Evolutionary conservation across 2,888 invertebrate species (phyloP), one percentile per base, ranked within the genome.

Genomic region (Tinea trinotella): DNA sequence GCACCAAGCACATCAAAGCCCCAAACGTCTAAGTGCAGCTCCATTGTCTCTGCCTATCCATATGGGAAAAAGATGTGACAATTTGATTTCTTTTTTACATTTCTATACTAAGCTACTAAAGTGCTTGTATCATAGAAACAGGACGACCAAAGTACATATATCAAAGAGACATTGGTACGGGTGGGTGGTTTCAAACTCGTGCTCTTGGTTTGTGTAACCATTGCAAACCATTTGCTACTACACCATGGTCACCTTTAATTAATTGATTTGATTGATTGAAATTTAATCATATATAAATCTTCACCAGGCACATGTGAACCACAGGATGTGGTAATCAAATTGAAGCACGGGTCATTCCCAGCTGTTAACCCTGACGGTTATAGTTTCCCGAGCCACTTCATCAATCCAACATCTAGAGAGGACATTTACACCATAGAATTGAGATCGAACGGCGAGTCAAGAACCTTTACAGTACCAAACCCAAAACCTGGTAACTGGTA

Each of bases 341-440:
- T 96, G 54, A 95, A 95, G 70, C 90, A 92, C 61, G 93, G 93
- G 12, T 91, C 95, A 49, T 92, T 93, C 64, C 96, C 96, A 17
- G 91, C 95, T 2, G 90, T 96, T 56, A 92, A 91, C 67, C 93
- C 95, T 1, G 93, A 95, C 67, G 92, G 92, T 57, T 92, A 94
- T 46, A 88, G 89, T 49, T 93, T 93, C 65, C 93, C 94, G 0
- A 89, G 90, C 56, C 81, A 89, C 58, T 89, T 91, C 63, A 71
- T 91, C 56, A 80, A 82, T 57, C 74, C 86, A 12, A 69, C 74
- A 1, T 70, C 68, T 54, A 81, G 89, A 59, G 77, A 87, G 56
- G 57, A 63, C 0, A 76, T 90, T 52, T 87, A 90, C 63, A 83
- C 86, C 15, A 63, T 91, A 40, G 84, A 90, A 57, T 77, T 93